phyloP scores from a whole-genome alignment of 2,797 vertebrate species.

The Prunella strophiata region DNA sequence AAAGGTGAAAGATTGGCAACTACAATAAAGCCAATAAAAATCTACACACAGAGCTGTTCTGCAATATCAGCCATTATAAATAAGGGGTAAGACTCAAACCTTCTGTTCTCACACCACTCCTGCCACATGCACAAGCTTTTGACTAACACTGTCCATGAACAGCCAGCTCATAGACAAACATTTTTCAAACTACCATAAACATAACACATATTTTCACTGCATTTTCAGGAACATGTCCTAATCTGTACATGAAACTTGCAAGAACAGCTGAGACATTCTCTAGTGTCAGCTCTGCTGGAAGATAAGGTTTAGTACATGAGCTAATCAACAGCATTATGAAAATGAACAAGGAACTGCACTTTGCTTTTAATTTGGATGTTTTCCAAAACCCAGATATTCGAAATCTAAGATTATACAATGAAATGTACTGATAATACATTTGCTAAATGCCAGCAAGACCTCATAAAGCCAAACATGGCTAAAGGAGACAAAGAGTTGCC shows the following conservation, averaged over 20 bases:
- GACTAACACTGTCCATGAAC: not conserved
- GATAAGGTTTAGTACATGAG: not conserved
- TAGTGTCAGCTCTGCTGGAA: constrained; percentile 10
- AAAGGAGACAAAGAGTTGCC: constrained; percentile 15
- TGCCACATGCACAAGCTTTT: not conserved
- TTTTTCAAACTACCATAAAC: not conserved
- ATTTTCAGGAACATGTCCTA: constrained; percentile 8
- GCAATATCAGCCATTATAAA: not conserved
- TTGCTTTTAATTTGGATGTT: constrained; percentile 5
- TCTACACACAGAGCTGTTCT: not conserved
- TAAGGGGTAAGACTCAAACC: not conserved
- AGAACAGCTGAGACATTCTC: not conserved
- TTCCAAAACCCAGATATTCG: not conserved
- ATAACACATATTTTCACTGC: not conserved
- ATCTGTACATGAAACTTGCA: constrained; percentile 16
- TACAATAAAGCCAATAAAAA: not conserved
- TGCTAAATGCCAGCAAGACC: not conserved
- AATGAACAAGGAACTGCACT: not conserved
- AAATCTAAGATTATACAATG: constrained; percentile 22
- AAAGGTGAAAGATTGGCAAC: not conserved
- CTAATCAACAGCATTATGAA: not conserved
- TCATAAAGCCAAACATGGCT: not conserved
- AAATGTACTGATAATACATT: not conserved
- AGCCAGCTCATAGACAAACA: not conserved
- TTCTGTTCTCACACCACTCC: not conserved